Evolutionary conservation across 2,113 vertebrate genomes (phyloP).

Genomic region (Apteryx mantelli): DNA sequence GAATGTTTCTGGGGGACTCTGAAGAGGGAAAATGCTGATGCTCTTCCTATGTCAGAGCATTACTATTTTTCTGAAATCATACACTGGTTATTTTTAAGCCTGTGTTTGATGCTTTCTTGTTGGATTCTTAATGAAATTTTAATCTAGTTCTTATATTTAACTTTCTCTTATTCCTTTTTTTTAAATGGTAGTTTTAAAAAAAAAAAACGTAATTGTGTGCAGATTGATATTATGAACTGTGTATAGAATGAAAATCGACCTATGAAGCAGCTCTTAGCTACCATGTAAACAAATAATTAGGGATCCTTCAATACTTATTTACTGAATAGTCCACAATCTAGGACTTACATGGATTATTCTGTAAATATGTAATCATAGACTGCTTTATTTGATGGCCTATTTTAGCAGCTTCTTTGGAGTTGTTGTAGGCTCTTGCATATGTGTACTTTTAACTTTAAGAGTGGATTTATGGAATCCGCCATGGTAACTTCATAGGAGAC

Average conservation of each 20-base stretch:
- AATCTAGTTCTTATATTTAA: slow-evolving; percentile 77
- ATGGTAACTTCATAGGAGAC: slow-evolving; percentile 52
- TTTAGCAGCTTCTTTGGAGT: slow-evolving; percentile 61
- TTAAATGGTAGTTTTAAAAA: slow-evolving; percentile 68
- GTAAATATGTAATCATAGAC: slow-evolving; percentile 70
- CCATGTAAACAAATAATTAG: slow-evolving; percentile 55
- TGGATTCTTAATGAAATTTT: slow-evolving; percentile 78
- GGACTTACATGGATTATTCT: slow-evolving; percentile 55
- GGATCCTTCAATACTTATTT: slow-evolving; percentile 64
- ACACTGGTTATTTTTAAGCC: slow-evolving; percentile 63
- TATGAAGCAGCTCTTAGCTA: slow-evolving; percentile 48
- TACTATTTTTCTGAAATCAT: slow-evolving; percentile 50
- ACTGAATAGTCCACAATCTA: slow-evolving; percentile 73
- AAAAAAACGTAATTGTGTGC: slow-evolving; percentile 67
- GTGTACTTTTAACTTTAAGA: slow-evolving; percentile 64
- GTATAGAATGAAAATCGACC: slow-evolving; percentile 35
- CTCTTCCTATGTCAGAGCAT: slow-evolving; percentile 58
- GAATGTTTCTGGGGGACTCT: slow-evolving; percentile 48
- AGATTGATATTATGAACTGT: slow-evolving; percentile 56
- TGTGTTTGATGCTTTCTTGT: slow-evolving; percentile 67
- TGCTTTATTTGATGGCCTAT: slow-evolving; percentile 60
- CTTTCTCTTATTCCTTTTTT: slow-evolving; percentile 68
- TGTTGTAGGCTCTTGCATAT: slow-evolving; percentile 64
- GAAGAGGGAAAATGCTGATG: slow-evolving; percentile 41
- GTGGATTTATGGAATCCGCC: slow-evolving; percentile 69